These are phyloP conservation scores for Australoheros scitulus DNA, from an alignment of 2,113 vertebrate species.

Conservation along the genomic window DNA sequence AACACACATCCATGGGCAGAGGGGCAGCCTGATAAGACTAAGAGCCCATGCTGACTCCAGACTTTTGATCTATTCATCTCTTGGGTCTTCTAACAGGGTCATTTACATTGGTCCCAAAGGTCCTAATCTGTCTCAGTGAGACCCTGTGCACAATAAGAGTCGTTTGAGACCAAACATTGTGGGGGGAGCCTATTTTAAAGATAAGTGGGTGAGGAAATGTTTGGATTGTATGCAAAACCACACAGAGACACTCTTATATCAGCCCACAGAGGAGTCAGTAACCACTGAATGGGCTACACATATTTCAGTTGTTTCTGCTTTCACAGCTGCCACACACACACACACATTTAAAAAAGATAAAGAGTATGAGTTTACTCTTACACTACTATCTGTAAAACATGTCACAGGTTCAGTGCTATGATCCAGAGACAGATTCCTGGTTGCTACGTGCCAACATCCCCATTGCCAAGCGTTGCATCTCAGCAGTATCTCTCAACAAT, in stretches of 20 bases:
- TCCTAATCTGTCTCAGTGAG: background rate
- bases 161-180: background rate
- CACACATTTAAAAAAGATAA: background rate
- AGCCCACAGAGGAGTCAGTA: conserved; percentile 1
- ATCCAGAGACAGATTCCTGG: conserved; percentile 92
- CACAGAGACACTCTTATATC: background rate
- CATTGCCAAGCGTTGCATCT: conserved; percentile 97
- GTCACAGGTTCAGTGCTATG: conserved; percentile 94
- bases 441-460: conserved; percentile 94
- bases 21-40: background rate
- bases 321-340: background rate
- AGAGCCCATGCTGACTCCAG: background rate
- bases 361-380: background rate
- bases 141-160: background rate
- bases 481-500: conserved; percentile 95
- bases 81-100: background rate
- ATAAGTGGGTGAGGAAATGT: conserved; percentile 29
- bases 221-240: conserved; percentile 20
- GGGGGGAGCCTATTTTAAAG: conserved; percentile 17
- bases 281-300: background rate
- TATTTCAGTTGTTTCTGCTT: background rate
- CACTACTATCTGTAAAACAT: conserved; percentile 23
- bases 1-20: background rate
- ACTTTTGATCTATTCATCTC: background rate
- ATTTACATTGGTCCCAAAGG: background rate